Evolutionary conservation across 2,113 vertebrate species (phyloP).

Genomic region (Excalfactoria chinensis): DNA sequence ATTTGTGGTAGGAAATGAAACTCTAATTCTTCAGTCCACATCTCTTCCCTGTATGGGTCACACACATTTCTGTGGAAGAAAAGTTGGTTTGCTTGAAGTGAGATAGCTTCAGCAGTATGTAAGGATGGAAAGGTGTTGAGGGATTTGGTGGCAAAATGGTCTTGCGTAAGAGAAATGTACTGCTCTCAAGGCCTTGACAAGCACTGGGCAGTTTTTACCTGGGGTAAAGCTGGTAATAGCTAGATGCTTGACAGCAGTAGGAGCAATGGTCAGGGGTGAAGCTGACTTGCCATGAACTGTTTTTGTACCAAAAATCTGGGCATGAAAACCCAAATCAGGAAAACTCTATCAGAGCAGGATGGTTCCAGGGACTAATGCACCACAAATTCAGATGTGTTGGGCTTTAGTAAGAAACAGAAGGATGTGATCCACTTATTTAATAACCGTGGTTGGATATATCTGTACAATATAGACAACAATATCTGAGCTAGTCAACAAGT

Average conservation of each 20-base stretch:
- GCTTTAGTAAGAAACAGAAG: slow-evolving; percentile 8
- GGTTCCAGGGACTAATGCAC: not conserved
- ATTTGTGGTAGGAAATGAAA: not conserved
- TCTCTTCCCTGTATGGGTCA: not conserved
- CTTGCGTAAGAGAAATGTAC: not conserved
- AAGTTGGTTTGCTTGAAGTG: not conserved
- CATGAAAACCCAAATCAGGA: not conserved
- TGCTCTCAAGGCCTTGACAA: not conserved
- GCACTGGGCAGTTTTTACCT: not conserved
- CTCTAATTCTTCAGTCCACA: not conserved
- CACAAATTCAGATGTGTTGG: not conserved
- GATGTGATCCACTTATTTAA: slow-evolving; percentile 14
- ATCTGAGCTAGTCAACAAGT: slow-evolving; percentile 10
- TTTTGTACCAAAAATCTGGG: not conserved
- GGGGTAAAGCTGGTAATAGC: not conserved
- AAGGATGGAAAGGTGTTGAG: not conserved
- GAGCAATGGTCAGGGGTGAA: not conserved
- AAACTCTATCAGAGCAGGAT: not conserved
- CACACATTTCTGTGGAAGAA: not conserved
- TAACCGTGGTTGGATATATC: slow-evolving; percentile 40
- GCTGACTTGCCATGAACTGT: not conserved
- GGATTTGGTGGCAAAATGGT: not conserved
- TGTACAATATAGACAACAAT: not conserved
- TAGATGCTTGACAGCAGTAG: not conserved
- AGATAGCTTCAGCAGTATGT: not conserved